Evolutionary conservation across 2,113 vertebrate genomes (phyloP).

Genomic region (Hepsetus odoe): DNA sequence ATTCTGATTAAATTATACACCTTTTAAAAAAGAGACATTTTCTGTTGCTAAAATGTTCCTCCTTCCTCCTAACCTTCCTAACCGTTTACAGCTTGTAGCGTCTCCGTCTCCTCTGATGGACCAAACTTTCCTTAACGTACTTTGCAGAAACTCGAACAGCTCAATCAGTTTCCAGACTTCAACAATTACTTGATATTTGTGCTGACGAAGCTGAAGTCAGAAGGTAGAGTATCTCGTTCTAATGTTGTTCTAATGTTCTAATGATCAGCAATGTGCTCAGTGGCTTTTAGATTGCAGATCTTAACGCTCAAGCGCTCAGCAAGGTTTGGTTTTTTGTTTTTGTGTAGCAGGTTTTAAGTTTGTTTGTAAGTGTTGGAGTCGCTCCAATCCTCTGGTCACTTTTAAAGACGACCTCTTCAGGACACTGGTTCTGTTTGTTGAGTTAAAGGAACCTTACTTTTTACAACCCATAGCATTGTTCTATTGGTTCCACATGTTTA

Average conservation of each 20-base stretch:
- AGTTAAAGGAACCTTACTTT: neutral
- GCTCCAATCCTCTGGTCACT: slow-evolving; percentile 66
- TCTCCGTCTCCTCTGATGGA: neutral
- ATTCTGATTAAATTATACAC: too few relatives aligned
- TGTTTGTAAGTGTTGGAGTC: slow-evolving; percentile 71
- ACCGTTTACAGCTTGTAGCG: too few relatives aligned
- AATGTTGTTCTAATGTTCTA: too few relatives aligned
- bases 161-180: slow-evolving; percentile 98
- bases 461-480: neutral
- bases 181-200: slow-evolving; percentile 99
- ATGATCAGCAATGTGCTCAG: too few relatives aligned
- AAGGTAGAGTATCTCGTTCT: slow-evolving; percentile 83
- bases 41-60: too few relatives aligned
- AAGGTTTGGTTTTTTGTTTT: too few relatives aligned
- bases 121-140: slow-evolving; percentile 82
- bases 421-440: neutral
- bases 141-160: slow-evolving; percentile 95
- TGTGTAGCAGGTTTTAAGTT: too few relatives aligned
- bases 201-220: slow-evolving; percentile 94
- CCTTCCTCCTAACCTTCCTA: neutral
- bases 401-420: neutral
- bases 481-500: neutral
- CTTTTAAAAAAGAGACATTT: neutral
- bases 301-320: too few relatives aligned
- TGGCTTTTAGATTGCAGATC: too few relatives aligned